phyloP scores from a whole-genome alignment of 2,113 vertebrate species.

The Rattus rattus region DNA sequence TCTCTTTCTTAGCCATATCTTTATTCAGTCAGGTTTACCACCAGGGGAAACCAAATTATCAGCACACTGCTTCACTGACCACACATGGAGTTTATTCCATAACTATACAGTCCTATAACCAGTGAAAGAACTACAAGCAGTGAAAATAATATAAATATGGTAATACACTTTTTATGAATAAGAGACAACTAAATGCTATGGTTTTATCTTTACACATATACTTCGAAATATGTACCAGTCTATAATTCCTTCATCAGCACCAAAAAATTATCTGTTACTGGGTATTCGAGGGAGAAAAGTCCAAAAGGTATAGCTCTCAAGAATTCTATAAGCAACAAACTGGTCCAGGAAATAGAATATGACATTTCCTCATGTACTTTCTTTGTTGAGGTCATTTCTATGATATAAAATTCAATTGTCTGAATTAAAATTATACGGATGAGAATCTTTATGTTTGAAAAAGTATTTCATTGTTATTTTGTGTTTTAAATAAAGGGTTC shows the following conservation, averaged over 20 bases:
- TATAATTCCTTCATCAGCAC: not conserved
- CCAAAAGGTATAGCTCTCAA: slow-evolving; percentile 19
- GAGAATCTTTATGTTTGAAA: slow-evolving; percentile 45
- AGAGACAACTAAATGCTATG: slow-evolving; percentile 49
- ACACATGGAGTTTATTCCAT: not conserved
- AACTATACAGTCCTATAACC: slow-evolving; percentile 46
- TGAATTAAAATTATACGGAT: slow-evolving; percentile 39
- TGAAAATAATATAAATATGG: slow-evolving; percentile 38
- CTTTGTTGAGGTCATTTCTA: slow-evolving; percentile 46
- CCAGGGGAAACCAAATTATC: slow-evolving; percentile 29
- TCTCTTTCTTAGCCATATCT: not conserved
- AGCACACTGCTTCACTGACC: slow-evolving; percentile 27
- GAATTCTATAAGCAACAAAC: slow-evolving; percentile 28
- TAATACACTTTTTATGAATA: slow-evolving; percentile 37
- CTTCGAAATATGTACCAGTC: not conserved
- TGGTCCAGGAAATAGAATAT: slow-evolving; percentile 44
- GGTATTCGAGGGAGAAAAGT: not conserved
- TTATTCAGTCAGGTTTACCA: slow-evolving; percentile 47
- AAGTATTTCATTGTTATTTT: not conserved
- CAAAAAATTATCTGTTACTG: slow-evolving; percentile 5
- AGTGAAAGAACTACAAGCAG: not conserved
- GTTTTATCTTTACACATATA: slow-evolving; percentile 25
- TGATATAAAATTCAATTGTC: slow-evolving; percentile 48
- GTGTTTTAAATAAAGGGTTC: slow-evolving; percentile 12
- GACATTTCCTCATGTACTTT: not conserved